Evolutionary conservation across 2,113 vertebrate genomes (phyloP).

Genomic region (Passer montanus): DNA sequence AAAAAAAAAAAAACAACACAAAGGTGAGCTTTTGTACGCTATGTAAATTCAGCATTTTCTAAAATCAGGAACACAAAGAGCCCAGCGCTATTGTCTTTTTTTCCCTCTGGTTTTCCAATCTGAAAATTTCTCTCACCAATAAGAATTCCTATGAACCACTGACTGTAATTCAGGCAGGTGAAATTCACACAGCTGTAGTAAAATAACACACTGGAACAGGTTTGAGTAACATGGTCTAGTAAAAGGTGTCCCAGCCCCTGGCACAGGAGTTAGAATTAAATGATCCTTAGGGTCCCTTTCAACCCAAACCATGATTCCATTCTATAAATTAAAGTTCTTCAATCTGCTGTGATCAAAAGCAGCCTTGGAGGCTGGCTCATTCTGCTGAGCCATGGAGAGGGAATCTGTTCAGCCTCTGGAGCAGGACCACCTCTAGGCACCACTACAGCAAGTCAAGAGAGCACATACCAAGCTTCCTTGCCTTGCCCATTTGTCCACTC

Average conservation of each 20-base stretch:
- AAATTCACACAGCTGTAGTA: background rate
- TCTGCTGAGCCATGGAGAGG: background rate
- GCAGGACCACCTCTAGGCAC: background rate
- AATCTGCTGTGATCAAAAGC: background rate
- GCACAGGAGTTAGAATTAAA: background rate
- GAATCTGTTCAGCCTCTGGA: background rate
- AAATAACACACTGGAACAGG: background rate
- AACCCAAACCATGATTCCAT: background rate
- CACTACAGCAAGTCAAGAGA: background rate
- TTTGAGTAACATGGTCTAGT: background rate
- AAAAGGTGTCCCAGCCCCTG: background rate
- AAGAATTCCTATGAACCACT: background rate
- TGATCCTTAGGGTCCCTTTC: background rate
- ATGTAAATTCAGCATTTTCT: background rate
- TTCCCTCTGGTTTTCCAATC: background rate
- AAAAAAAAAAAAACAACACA: background rate
- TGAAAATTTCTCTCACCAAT: background rate
- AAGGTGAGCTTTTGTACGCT: background rate
- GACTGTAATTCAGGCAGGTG: background rate
- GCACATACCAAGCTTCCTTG: background rate
- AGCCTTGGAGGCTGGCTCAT: background rate
- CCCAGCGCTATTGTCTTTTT: background rate
- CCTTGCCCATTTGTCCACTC: background rate
- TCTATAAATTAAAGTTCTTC: background rate
- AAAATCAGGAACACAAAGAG: background rate